Evolutionary conservation across 2,888 invertebrate genomes (phyloP), one percentile per base, ranked within the genome.

Genomic region (Bedellia somnulentella): DNA sequence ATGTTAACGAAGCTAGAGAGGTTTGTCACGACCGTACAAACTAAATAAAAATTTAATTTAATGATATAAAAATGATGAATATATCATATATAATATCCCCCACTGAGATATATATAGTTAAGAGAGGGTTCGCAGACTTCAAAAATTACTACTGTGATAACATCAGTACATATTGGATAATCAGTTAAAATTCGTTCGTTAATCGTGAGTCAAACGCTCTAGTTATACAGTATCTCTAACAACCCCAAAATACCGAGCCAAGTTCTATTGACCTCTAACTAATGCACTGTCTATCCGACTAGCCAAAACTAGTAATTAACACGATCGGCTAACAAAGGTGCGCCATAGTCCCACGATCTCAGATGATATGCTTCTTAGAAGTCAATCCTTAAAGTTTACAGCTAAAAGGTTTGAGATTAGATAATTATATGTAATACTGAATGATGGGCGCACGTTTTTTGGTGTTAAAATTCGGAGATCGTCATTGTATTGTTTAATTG

Each of bases 321-420:
- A 11, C 52, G 52, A 49, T 49, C 56, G 57, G 60, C 58, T n/a
- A n/a, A 58, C 46, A 29, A 24, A 6, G 23, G 31, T 33, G 15
- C 24, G 29, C 22, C 25, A 15, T 21, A 30, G 30, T 41, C 40
- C 39, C 40, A 41, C 40, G 40, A 37, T 39, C 38, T 29, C 29
- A 18, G 30, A 38, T 43, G 50, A 50, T 56, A 53, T 45, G 48
- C 49, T 71, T 71, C 75, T 73, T 46, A 63, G 68, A 73, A 73
- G 55, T 61, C 50, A 60, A 57, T 59, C 46, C 49, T n/a, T 54
- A 46, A 49, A 44, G 47, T 61, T 46, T 44, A 41, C 59, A 57
- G 50, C 52, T 75, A 75, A 75, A 73, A 75, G 73, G 71, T 75
- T 75, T 71, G 67, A 51, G 73, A 73, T 68, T 67, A 59, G 63